Evolutionary conservation across 2,888 invertebrate species (phyloP), one percentile per base, ranked within the genome.

Genomic region (Brassicogethes aeneus): DNA sequence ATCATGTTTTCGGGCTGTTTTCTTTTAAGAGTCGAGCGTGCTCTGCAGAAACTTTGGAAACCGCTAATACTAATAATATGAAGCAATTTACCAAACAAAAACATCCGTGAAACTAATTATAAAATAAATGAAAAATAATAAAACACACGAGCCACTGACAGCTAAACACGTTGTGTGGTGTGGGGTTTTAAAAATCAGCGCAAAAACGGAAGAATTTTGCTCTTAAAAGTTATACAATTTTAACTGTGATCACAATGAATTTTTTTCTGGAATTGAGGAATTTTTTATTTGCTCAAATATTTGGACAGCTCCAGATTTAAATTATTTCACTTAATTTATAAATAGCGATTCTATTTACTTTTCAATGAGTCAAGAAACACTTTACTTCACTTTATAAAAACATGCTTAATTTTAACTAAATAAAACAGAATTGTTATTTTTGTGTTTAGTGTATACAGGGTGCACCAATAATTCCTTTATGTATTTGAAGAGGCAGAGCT

Each of bases 91-190:
- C 17, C 16, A 8, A 39, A 39, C 17, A 34, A 16, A 34, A 39
- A 34, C 39, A 39, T 39, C 39, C 39, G 16, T 34, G 10, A 17
- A 15, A 16, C 33, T 32, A 39, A 39, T 34, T 34, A 31, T 14
- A n/a, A 17, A 34, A 17, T 14, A 31, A 31, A 37, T 37, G 17
- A 34, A 34, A 39, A 31, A 31, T 31, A 8, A 29, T 31, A 35
- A 13, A 34, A 31, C 34, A 31, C 15, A 34, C 39, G 16, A 34
- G 34, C 15, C 16, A 31, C 23, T 23, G 39, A 42, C 45, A 45
- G 42, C 35, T 45, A 42, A 36, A 44, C 35, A 40, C 40, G 37
- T 40, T 40, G 37, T 44, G 40, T 40, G 36, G 16, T 39, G 16
- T 36, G 34, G 12, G 15, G 33, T 16, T 33, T 34, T 17, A 13